These are phyloP conservation scores for Neostethus bicornis DNA, from an alignment of 2,797 vertebrate species.

Conservation along the genomic window DNA sequence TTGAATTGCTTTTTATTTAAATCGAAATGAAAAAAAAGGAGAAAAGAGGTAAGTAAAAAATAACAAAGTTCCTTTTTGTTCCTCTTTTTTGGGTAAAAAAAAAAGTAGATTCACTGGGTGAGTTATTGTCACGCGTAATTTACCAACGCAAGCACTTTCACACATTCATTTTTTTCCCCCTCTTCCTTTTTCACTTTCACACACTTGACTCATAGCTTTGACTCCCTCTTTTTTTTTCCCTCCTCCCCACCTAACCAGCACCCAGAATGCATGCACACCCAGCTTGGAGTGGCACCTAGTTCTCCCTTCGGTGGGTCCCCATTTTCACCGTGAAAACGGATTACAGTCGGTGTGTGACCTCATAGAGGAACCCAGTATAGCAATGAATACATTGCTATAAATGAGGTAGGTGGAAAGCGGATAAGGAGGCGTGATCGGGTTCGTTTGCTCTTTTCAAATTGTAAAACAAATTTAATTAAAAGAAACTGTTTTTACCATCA, in stretches of 20 bases:
- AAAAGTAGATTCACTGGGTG: slow-evolving; percentile 54
- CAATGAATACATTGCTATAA: slow-evolving; percentile 72
- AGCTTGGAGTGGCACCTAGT: slow-evolving; percentile 52
- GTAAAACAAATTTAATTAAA: background rate
- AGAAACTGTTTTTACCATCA: too few relatives aligned
- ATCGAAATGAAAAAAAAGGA: slow-evolving; percentile 5
- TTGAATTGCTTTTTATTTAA: background rate
- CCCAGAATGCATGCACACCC: slow-evolving; percentile 31
- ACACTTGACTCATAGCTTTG: background rate
- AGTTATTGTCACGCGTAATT: slow-evolving; percentile 66
- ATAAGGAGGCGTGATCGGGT: background rate
- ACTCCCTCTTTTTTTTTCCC: background rate
- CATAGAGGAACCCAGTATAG: slow-evolving; percentile 66
- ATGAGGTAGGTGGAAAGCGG: slow-evolving; percentile 26
- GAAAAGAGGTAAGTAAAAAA: background rate
- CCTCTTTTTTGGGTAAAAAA: slow-evolving; percentile 19
- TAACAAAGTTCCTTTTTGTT: slow-evolving; percentile 9
- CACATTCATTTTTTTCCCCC: slow-evolving; percentile 1
- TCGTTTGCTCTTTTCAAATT: background rate
- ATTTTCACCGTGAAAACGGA: slow-evolving; percentile 76
- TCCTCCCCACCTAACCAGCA: slow-evolving; percentile 9
- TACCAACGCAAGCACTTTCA: slow-evolving; percentile 48
- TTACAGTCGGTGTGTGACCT: slow-evolving; percentile 74
- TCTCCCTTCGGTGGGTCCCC: slow-evolving; percentile 52
- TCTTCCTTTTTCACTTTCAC: background rate